These are phyloP conservation scores for Nycticebus coucang DNA, from an alignment of 2,113 vertebrate species.

Conservation along the genomic window DNA sequence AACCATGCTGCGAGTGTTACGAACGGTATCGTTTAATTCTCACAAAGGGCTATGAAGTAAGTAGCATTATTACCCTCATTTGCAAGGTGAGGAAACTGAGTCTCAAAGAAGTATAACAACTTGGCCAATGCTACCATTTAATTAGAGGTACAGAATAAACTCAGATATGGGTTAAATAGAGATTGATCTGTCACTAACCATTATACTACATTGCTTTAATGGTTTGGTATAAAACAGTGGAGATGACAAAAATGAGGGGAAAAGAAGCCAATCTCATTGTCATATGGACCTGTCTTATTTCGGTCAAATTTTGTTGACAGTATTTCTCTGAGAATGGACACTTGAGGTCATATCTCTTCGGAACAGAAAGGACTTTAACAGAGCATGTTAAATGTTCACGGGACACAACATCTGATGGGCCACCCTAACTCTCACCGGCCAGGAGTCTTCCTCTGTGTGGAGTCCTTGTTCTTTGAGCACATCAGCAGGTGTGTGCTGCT, in stretches of 20 bases:
- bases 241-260: not conserved
- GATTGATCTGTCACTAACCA: too few relatives aligned
- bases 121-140: conserved; percentile 43
- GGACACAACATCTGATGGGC: not conserved
- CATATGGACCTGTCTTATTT: not conserved
- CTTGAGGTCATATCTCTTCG: not conserved
- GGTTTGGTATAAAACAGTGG: conserved; percentile 54
- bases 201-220: not conserved
- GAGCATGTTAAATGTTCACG: not conserved
- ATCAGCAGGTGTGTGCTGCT: not conserved
- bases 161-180: not conserved
- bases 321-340: not conserved
- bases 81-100: not conserved
- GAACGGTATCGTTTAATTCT: not conserved
- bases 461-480: not conserved
- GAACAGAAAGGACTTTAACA: not conserved
- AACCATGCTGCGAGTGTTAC: not conserved
- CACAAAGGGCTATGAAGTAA: not conserved
- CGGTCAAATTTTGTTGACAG: not conserved
- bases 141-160: conserved; percentile 57
- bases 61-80: not conserved
- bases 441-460: not conserved
- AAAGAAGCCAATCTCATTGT: not conserved
- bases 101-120: not conserved
- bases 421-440: not conserved